Conservation (phyloP, 2,797 vertebrate species). For the Nyctalus aviator region DNA sequence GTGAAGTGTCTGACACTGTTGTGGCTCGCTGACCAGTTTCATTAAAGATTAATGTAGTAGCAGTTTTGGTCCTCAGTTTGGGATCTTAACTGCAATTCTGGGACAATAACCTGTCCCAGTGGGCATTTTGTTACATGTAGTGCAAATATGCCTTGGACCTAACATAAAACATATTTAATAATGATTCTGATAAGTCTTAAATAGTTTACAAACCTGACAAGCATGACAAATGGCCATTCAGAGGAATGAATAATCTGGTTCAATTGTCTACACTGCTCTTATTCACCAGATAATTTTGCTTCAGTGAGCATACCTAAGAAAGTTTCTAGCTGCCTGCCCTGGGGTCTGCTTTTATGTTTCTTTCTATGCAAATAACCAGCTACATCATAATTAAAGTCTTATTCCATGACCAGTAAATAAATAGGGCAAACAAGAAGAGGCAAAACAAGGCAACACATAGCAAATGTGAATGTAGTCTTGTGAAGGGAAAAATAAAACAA, state of each 20-base stretch:
- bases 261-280: constrained; percentile 22
- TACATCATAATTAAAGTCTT: constrained; percentile 11
- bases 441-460: neutral
- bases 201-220: neutral
- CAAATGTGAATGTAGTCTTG: neutral
- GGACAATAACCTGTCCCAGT: neutral
- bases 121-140: neutral
- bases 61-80: neutral
- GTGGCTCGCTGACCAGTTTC: neutral
- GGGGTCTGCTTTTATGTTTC: neutral
- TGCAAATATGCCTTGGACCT: neutral
- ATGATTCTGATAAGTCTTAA: neutral
- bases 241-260: neutral
- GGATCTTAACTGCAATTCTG: neutral
- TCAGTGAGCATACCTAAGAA: neutral
- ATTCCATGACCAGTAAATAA: constrained; percentile 64
- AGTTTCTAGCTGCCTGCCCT: neutral
- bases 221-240: neutral
- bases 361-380: constrained; percentile 14
- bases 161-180: neutral
- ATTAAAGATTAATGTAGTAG: neutral
- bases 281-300: constrained; percentile 41
- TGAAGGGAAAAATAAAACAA: neutral
- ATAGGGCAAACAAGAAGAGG: neutral
- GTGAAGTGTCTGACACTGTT: neutral